Base-by-base conservation (phyloP, 1,140 invertebrate species). In the Brachionus paranguensis region DNA sequence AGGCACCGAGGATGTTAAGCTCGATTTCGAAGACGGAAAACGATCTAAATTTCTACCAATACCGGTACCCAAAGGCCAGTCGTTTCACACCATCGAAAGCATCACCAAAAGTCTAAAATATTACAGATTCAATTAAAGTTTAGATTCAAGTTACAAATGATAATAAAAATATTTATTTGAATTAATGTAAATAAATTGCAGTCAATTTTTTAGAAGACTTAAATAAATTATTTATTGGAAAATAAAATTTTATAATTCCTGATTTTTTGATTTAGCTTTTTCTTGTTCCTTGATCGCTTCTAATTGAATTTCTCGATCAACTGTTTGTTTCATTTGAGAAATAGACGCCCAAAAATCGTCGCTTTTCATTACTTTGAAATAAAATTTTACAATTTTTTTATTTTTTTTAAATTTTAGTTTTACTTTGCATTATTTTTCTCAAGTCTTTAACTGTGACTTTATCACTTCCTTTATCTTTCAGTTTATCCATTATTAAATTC, bases 371-470 rank as follows among this genome's bases (percentile, higher is more conserved):
- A n/a, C 78, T 81, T 43, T 33, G 2, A 55, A 7, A 41, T 12
- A 29, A 14, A 29, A n/a, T 2, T 27, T 50, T 4, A n/a, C 1
- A 14, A n/a, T 8, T 29, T 29, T 79, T 17, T 10, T 17, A 33
- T 33, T 0, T 37, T 55, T 79, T 20, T 1, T 1, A 55, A 4
- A n/a, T 41, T 27, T 27, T 41, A n/a, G 7, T 17, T 37, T 55
- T 64, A 81, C 78, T 29, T 64, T 81, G 37, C 3, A 81, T 12
- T 41, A 81, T 14, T 41, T 33, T 14, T 81, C 64, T 81, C 2
- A 81, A 14, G 24, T 81, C 78, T 64, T 68, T 81, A 29, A 81
- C 10, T 8, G 29, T 81, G 8, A 81, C 78, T 81, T 81, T 81
- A 20, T 68, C 78, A 4, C 50, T 81, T 17, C 78, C 78, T 64